Evolutionary conservation across 2,888 invertebrate species (phyloP).

Genomic region (Noctua fimbriata): DNA sequence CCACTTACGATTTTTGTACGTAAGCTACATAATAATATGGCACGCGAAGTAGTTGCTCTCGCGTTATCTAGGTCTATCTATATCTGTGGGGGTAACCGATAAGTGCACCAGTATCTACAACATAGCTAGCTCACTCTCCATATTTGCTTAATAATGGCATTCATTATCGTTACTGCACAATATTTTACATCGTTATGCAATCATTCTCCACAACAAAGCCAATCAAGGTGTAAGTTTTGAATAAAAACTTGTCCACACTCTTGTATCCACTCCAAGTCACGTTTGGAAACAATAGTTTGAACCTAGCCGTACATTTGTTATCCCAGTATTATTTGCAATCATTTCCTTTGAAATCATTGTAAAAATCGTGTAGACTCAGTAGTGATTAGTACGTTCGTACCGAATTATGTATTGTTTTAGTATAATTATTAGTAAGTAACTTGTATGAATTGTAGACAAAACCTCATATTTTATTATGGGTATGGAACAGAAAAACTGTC

Average conservation of each 20-base stretch:
- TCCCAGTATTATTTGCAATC: conserved; percentile 57
- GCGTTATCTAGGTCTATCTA: no score
- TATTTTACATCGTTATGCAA: neutral
- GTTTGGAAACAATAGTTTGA: conserved; percentile 3
- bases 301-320: conserved; percentile 44
- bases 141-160: neutral
- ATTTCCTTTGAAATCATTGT: conserved; percentile 27
- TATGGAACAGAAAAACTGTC: neutral
- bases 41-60: no score
- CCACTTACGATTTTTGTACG: no score
- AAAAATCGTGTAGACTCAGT: conserved; percentile 28
- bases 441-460: conserved; percentile 15
- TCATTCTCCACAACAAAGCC: neutral
- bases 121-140: neutral
- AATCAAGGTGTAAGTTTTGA: neutral
- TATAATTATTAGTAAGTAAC: conserved; percentile 23
- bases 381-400: conserved; percentile 18
- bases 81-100: neutral
- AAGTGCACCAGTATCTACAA: neutral
- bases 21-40: no score
- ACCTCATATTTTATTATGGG: conserved; percentile 8
- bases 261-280: conserved; percentile 5
- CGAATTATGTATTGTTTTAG: conserved; percentile 32
- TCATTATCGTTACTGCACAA: neutral
- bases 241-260: neutral